A percentile compares a stretch with the other conserved stretches of the same genome.
Conservation (phyloP, 2,888 invertebrate genomes). For the Spicauda simplicius region DNA sequence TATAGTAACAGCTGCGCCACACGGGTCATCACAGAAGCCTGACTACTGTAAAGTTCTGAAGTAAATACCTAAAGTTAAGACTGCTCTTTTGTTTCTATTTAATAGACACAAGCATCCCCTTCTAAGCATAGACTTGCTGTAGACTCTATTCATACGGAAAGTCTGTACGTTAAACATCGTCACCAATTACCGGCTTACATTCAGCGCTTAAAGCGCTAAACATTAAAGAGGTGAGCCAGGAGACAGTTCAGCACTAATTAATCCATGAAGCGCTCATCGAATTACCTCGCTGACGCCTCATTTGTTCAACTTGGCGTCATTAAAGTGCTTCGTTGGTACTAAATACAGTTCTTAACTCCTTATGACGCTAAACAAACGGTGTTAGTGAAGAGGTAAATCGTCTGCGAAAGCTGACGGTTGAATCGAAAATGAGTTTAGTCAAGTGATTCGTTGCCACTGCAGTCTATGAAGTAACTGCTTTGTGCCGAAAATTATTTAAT, state of each 20-base stretch:
- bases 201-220: constrained; percentile 19
- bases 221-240: constrained; percentile 29
- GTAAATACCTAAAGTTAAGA: no score
- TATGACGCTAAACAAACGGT: constrained; percentile 7
- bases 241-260: constrained; percentile 35
- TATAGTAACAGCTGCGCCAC: no score
- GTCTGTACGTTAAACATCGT: constrained; percentile 10
- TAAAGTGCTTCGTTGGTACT: constrained; percentile 6
- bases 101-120: no score
- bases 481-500: no score
- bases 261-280: constrained; percentile 33
- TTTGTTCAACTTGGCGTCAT: constrained; percentile 20
- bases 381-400: neutral
- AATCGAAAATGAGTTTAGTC: no score
- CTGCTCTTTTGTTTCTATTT: no score
- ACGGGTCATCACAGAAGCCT: no score
- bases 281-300: constrained; percentile 32
- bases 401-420: neutral
- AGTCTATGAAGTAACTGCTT: no score
- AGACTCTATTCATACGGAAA: neutral
- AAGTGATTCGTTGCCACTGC: no score
- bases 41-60: no score
- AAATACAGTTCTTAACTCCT: constrained; percentile 8
- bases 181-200: constrained; percentile 24
- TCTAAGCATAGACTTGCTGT: neutral